Evolutionary conservation across 2,113 vertebrate species (phyloP).

Genomic region (Emydura subglobosa): DNA sequence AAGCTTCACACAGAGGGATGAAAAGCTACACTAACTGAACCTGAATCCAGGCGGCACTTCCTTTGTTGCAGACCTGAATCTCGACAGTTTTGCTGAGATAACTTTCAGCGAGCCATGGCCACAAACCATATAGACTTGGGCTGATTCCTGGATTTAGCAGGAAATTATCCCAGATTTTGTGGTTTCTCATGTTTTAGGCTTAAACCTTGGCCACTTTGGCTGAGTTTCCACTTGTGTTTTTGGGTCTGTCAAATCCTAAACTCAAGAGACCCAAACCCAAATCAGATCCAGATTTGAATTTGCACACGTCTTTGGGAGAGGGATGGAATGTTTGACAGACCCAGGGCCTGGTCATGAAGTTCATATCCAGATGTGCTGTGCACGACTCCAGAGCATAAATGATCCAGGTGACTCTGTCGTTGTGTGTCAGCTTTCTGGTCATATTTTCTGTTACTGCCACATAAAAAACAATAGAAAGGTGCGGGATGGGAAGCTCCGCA

Average conservation of each 20-base stretch:
- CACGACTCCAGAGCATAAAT: not conserved
- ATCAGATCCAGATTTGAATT: not conserved
- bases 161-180: not conserved
- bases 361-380: not conserved
- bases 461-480: not conserved
- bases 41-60: not conserved
- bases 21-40: not conserved
- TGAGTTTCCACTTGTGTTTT: not conserved
- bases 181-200: not conserved
- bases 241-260: not conserved
- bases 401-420: not conserved
- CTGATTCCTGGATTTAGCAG: not conserved
- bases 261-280: not conserved
- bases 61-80: not conserved
- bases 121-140: not conserved
- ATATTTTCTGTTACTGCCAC: not conserved
- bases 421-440: not conserved
- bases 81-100: not conserved
- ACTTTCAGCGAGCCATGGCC: not conserved
- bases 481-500: too few species aligned
- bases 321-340: not conserved
- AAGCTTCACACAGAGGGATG: not conserved
- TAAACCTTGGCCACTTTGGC: not conserved
- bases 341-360: not conserved
- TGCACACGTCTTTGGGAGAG: not conserved